Evolutionary conservation across 1,140 invertebrate species (phyloP).

Genomic region (Harlomillsia oculata): DNA sequence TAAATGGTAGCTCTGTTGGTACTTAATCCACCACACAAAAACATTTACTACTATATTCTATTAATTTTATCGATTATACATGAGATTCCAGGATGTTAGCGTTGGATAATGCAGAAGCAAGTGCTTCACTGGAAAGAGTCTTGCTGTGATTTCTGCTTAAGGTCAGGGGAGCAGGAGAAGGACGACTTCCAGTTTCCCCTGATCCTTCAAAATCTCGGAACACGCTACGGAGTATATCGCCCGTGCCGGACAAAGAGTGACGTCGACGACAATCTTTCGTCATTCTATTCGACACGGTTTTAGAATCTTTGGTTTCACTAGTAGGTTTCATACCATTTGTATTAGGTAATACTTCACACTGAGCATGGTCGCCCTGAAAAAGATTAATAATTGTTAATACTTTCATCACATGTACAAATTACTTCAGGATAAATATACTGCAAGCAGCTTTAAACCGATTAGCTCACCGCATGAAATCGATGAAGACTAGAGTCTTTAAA

Average conservation of each 20-base stretch:
- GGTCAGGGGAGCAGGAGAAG: background rate
- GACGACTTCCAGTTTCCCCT: background rate
- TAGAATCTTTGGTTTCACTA: constrained; percentile 16
- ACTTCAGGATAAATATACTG: background rate
- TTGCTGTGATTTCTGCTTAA: background rate
- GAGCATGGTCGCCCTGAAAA: constrained; percentile 6
- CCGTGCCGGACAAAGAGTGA: constrained; percentile 31
- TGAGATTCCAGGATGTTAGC: constrained; percentile 32
- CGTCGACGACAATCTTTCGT: constrained; percentile 23
- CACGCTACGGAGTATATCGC: constrained; percentile 31
- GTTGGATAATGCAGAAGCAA: constrained; percentile 19
- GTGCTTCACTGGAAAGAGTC: constrained; percentile 15
- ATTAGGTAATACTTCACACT: background rate
- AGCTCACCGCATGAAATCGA: constrained; percentile 36
- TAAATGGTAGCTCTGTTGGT: no score
- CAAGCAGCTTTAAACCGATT: background rate
- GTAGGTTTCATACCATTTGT: constrained; percentile 3
- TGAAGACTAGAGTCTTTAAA: constrained; percentile 43
- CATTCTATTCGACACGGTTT: constrained; percentile 17
- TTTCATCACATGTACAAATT: no score
- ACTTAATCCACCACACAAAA: no score
- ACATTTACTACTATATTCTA: background rate
- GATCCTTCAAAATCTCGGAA: constrained; percentile 10
- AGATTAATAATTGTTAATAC: no score
- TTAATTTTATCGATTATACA: constrained; percentile 14